Conservation (phyloP, 1,140 invertebrate species). For the Babylonia areolata region DNA sequence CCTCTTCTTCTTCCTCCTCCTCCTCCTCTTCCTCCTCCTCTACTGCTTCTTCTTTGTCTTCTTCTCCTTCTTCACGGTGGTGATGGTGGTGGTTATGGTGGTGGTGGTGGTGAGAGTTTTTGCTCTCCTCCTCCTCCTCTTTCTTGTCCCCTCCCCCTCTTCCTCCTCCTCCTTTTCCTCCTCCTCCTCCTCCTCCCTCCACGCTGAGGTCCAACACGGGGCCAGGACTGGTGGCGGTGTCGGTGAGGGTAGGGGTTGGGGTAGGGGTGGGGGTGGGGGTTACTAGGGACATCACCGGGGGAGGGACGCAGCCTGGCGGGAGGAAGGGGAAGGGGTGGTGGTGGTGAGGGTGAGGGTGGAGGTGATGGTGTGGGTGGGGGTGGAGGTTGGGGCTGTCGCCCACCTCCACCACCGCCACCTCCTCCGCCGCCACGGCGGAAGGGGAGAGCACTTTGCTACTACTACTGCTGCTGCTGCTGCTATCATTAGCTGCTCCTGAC, state of each 20-base stretch:
- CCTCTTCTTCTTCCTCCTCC: neutral
- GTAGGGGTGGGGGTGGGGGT: neutral
- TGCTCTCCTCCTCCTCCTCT: too few species aligned
- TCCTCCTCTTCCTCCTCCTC: too few species aligned
- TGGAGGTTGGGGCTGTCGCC: neutral
- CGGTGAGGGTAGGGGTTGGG: constrained; percentile 11
- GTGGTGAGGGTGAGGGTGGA: neutral
- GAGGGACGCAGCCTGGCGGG: neutral
- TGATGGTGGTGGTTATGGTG: too few species aligned
- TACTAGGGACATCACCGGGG: neutral
- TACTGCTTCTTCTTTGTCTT: too few species aligned
- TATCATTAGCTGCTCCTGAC: neutral
- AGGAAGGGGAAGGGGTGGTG: too few species aligned
- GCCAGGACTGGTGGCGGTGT: constrained; percentile 30
- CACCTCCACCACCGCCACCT: constrained; percentile 1
- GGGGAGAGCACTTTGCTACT: neutral
- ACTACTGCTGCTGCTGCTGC: too few species aligned
- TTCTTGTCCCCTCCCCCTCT: neutral
- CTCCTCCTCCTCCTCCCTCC: neutral
- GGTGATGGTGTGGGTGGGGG: neutral
- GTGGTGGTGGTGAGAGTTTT: too few species aligned
- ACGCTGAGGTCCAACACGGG: constrained; percentile 28
- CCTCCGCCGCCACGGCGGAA: too few species aligned
- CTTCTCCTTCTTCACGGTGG: too few species aligned
- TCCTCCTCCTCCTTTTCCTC: constrained; percentile 9